A percentile compares a stretch with the other conserved stretches of the same genome.
These are phyloP conservation scores for Elysia chlorotica DNA, from an alignment of 1,140 invertebrate genomes.

Conservation along the genomic window DNA sequence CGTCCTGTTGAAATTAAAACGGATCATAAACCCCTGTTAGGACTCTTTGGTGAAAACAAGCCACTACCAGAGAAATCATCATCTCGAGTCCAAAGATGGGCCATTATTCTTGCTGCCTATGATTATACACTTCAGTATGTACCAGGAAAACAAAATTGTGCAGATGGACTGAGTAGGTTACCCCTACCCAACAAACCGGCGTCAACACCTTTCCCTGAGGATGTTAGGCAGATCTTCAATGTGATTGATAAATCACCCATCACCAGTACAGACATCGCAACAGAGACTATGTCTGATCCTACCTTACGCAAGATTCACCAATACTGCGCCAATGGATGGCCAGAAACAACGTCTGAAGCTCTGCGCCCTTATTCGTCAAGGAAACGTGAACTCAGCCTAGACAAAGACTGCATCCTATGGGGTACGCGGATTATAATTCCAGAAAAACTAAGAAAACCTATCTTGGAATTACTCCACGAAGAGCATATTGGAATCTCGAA, in stretches of 20 bases:
- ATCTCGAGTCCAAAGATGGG: constrained; percentile 44
- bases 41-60: constrained; percentile 53
- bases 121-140: constrained; percentile 56
- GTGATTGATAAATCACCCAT: background rate
- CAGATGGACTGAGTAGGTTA: background rate
- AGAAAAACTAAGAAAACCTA: too few relatives aligned
- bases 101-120: constrained; percentile 37
- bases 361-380: too few relatives aligned
- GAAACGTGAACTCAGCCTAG: too few relatives aligned
- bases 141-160: constrained; percentile 48
- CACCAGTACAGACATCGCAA: background rate
- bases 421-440: too few relatives aligned
- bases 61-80: constrained; percentile 51
- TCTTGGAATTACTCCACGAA: too few relatives aligned
- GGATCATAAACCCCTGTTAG: constrained; percentile 63
- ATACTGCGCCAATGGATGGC: too few relatives aligned
- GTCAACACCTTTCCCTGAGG: background rate
- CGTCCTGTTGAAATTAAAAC: constrained; percentile 59
- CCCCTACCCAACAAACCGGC: background rate
- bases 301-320: too few relatives aligned
- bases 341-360: too few relatives aligned
- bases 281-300: background rate
- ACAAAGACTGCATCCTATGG: too few relatives aligned
- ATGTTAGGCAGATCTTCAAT: background rate
- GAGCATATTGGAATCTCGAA: too few relatives aligned